Evolutionary conservation across 2,888 invertebrate genomes (phyloP).

Genomic region (Chloroclystis v-ata): DNA sequence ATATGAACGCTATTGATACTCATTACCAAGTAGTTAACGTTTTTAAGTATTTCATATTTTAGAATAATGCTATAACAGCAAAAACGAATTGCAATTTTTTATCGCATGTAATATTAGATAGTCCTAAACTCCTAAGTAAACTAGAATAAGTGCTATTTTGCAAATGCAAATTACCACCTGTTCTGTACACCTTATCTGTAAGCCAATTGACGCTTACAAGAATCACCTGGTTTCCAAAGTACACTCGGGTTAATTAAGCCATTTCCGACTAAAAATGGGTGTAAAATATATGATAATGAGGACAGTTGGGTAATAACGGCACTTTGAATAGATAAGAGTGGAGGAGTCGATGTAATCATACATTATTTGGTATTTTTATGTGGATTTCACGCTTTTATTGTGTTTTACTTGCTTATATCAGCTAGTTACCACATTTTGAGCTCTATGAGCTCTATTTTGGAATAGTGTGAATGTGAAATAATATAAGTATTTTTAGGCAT

Average conservation of each 20-base stretch:
- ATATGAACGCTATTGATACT: too few relatives aligned
- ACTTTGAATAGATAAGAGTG: conserved; percentile 10
- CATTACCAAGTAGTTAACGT: too few relatives aligned
- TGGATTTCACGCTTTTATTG: not conserved
- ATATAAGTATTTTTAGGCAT: too few relatives aligned
- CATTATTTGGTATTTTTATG: not conserved
- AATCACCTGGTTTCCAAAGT: conserved; percentile 27
- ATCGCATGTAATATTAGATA: too few relatives aligned
- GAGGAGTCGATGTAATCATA: conserved; percentile 1
- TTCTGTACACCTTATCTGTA: conserved; percentile 12
- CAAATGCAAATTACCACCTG: conserved; percentile 3
- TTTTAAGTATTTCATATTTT: too few relatives aligned
- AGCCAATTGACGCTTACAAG: conserved; percentile 7
- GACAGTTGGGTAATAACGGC: conserved; percentile 18
- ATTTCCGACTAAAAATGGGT: conserved; percentile 38
- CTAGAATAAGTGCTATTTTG: too few relatives aligned
- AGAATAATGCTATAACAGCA: too few relatives aligned
- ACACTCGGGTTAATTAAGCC: conserved; percentile 43
- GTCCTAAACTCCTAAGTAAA: too few relatives aligned
- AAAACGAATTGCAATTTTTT: too few relatives aligned
- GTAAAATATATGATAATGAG: conserved; percentile 33
- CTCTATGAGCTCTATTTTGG: too few relatives aligned
- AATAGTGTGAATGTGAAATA: too few relatives aligned
- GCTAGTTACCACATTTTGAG: not conserved
- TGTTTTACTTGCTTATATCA: not conserved